Conservation (phyloP, 2,797 vertebrate species). For the Pantherophis alleghaniensis region DNA sequence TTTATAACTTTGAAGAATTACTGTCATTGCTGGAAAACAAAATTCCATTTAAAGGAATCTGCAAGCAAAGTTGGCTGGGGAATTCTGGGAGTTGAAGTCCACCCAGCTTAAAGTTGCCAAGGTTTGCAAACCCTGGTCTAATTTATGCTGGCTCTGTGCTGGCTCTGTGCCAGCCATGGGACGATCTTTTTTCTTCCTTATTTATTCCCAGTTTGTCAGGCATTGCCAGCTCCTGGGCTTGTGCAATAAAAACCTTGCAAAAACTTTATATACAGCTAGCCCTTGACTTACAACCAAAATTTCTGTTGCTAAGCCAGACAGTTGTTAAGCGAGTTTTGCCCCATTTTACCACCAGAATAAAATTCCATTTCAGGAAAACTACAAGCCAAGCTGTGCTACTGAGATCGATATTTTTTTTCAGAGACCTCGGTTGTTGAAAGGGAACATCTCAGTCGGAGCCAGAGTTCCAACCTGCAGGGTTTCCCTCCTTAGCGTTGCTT, state of each 20-base stretch:
- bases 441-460: too few species aligned
- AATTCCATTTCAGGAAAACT: background rate
- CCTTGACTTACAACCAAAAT: background rate
- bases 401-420: background rate
- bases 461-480: background rate
- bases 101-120: too few species aligned
- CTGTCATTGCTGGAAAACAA: background rate
- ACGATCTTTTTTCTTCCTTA: background rate
- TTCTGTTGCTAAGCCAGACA: background rate
- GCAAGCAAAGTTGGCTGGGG: too few species aligned
- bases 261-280: background rate
- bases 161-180: background rate
- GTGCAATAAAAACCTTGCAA: rapidly evolving
- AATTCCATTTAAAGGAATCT: too few species aligned
- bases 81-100: background rate
- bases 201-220: background rate
- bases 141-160: background rate
- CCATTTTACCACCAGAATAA: background rate
- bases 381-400: background rate
- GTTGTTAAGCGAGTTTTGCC: background rate
- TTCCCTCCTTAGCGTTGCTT: too few species aligned
- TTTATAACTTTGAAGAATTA: background rate
- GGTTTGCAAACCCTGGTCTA: background rate
- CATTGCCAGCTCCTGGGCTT: rapidly evolving
- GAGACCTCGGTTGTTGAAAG: background rate